Conservation (phyloP, 2,797 vertebrate genomes). For the Esox lucius region DNA sequence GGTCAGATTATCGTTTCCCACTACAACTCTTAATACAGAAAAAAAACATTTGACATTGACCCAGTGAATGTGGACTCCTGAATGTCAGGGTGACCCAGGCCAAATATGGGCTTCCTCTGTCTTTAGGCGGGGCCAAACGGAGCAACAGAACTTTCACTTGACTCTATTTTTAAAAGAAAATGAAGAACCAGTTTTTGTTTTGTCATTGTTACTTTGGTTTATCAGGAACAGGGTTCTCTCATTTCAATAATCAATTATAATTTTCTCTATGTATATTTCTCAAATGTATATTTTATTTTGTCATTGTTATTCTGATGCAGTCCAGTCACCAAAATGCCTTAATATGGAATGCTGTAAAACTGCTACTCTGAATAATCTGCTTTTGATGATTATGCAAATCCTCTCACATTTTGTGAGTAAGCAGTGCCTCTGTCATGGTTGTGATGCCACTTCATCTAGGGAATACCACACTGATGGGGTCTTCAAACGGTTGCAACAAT, state of each 20-base stretch:
- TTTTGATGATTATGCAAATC: slow-evolving; percentile 53
- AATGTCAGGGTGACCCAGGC: slow-evolving; percentile 49
- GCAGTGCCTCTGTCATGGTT: slow-evolving; percentile 18
- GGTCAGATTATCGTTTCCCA: neutral
- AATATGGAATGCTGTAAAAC: slow-evolving; percentile 53
- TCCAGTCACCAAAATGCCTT: slow-evolving; percentile 66
- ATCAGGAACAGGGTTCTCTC: neutral
- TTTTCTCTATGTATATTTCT: neutral
- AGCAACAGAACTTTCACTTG: neutral
- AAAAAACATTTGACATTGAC: slow-evolving; percentile 32
- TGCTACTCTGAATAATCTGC: slow-evolving; percentile 33
- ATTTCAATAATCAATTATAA: neutral
- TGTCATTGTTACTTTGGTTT: neutral
- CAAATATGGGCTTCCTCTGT: slow-evolving; percentile 39
- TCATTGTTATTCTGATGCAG: slow-evolving; percentile 31
- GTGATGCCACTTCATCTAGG: slow-evolving; percentile 8
- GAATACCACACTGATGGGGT: neutral
- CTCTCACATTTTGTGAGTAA: slow-evolving; percentile 32
- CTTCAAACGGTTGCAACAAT: neutral
- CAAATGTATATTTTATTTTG: slow-evolving; percentile 25
- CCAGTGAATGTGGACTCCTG: neutral
- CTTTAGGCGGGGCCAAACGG: slow-evolving; percentile 14
- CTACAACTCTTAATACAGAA: neutral
- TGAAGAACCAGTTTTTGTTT: neutral
- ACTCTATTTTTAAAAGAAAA: slow-evolving; percentile 9